Evolutionary conservation across 2,888 invertebrate genomes (phyloP).

Genomic region (Perdita meconis): DNA sequence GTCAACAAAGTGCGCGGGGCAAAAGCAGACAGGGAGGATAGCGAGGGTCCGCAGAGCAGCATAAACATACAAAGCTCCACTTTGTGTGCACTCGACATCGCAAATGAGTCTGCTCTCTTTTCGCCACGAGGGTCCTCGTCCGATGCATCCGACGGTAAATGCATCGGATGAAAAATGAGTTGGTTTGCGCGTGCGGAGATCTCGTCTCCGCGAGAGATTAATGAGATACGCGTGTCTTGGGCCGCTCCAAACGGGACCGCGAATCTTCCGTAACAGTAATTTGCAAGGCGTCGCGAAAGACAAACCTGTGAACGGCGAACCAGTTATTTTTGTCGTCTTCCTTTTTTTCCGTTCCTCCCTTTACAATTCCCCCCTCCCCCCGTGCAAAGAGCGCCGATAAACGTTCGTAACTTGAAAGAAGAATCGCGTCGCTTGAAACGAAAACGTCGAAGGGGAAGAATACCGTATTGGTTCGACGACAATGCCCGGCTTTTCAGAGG

Average conservation of each 20-base stretch:
- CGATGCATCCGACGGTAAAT: constrained; percentile 29
- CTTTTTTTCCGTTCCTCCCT: not conserved
- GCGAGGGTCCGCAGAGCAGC: not conserved
- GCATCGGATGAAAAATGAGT: constrained; percentile 25
- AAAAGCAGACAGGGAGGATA: not conserved
- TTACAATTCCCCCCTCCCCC: no score
- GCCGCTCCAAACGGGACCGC: not conserved
- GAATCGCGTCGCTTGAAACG: not conserved
- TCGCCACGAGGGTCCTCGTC: not conserved
- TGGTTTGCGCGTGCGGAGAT: constrained; percentile 7
- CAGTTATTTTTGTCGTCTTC: not conserved
- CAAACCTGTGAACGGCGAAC: not conserved
- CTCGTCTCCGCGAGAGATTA: constrained; percentile 11
- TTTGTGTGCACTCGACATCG: not conserved
- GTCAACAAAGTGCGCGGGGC: not conserved
- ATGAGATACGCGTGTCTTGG: constrained; percentile 10
- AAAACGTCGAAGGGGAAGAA: not conserved
- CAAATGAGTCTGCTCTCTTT: not conserved
- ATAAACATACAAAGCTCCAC: not conserved
- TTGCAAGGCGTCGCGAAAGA: not conserved
- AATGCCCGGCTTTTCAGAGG: not conserved
- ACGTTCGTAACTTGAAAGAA: not conserved
- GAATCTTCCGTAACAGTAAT: not conserved
- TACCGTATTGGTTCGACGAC: not conserved
- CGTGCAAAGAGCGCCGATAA: no score